Percentiles rank a stretch among this genome's conserved stretches.
Evolutionary conservation across 2,888 invertebrate species (phyloP).

Genomic region (Carcina quercana): DNA sequence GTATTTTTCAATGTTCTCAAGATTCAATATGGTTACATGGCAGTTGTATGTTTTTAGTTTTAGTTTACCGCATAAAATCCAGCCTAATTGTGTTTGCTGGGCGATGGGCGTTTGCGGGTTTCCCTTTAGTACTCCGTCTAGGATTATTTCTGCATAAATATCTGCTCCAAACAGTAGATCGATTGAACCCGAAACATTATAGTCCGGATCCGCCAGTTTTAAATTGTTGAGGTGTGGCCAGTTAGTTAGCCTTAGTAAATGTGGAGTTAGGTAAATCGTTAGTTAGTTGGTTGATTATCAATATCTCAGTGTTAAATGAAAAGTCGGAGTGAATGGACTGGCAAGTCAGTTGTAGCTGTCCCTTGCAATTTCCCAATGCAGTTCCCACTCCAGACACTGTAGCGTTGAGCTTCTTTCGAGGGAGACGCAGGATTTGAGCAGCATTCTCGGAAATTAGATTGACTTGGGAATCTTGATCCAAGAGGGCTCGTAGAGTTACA

Average conservation of each 20-base stretch:
- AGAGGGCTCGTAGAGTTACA: constrained; percentile 1
- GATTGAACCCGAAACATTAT: neutral
- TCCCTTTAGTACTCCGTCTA: neutral
- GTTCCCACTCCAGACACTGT: constrained; percentile 8
- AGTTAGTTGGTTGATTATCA: constrained; percentile 8
- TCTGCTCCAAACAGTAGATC: constrained; percentile 1
- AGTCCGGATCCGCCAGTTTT: constrained; percentile 1
- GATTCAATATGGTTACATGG: neutral
- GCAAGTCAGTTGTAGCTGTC: constrained; percentile 4
- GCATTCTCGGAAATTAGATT: constrained; percentile 10
- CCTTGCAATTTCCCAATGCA: constrained; percentile 5
- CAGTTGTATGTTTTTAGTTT: constrained; percentile 1
- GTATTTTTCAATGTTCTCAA: neutral
- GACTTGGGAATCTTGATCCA: constrained; percentile 14
- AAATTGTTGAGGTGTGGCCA: neutral
- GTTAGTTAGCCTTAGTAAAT: constrained; percentile 4
- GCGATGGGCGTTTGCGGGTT: neutral
- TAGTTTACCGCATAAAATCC: neutral
- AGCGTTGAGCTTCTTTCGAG: constrained; percentile 3
- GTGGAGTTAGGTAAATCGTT: constrained; percentile 9
- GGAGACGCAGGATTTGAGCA: constrained; percentile 8
- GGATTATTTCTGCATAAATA: neutral
- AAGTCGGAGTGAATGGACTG: constrained; percentile 7
- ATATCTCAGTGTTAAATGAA: constrained; percentile 4
- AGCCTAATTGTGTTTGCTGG: neutral